phyloP scores from a whole-genome alignment of 2,113 vertebrate genomes.

The Macrotis lagotis region DNA sequence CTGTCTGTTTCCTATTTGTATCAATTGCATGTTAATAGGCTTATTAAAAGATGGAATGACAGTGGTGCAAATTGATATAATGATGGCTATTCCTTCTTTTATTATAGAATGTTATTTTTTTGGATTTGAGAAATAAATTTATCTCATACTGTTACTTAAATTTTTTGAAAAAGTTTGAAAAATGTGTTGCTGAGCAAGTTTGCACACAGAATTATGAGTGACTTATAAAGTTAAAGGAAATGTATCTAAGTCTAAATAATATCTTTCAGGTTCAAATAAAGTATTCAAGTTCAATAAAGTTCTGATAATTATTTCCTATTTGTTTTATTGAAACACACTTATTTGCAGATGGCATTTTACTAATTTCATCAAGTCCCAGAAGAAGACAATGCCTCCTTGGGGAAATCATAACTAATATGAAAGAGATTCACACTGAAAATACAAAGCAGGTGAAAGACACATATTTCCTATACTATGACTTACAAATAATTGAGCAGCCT shows the following conservation, averaged over 20 bases:
- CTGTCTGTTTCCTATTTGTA: conserved; percentile 27
- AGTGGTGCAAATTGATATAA: neutral
- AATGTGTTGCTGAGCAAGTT: neutral
- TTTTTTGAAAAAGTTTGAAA: conserved; percentile 17
- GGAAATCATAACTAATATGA: neutral
- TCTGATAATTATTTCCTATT: too few species aligned
- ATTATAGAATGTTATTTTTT: conserved; percentile 28
- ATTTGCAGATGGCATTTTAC: neutral
- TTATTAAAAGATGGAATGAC: conserved; percentile 34
- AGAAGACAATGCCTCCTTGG: neutral
- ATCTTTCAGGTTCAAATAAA: neutral
- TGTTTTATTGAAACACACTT: neutral
- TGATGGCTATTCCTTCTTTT: conserved; percentile 11
- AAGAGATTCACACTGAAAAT: neutral
- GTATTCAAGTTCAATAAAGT: neutral
- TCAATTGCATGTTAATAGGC: conserved; percentile 23
- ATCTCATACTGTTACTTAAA: conserved; percentile 8
- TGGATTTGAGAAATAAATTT: conserved; percentile 5
- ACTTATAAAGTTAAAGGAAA: neutral
- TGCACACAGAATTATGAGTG: neutral
- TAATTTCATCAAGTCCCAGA: neutral
- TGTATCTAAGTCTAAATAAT: neutral
- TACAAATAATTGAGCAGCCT: neutral
- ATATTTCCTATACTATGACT: neutral
- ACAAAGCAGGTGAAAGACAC: neutral